phyloP scores from a whole-genome alignment of 1,140 invertebrate species.

The Cylas formicarius region DNA sequence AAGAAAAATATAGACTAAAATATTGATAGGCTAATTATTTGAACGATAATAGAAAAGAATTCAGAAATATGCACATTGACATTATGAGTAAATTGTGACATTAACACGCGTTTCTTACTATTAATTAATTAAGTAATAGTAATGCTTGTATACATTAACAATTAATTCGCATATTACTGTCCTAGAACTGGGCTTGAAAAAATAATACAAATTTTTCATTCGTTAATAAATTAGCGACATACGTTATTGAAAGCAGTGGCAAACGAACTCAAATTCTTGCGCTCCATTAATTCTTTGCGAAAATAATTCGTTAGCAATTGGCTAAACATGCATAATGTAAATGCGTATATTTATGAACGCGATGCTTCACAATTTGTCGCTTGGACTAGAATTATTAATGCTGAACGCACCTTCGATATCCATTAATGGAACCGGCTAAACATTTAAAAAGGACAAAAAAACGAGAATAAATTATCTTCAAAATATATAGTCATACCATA shows the following conservation, averaged over 20 bases:
- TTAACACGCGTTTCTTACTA: no score
- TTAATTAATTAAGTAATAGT: no score
- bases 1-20: no score
- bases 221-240: background rate
- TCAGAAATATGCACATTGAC: no score
- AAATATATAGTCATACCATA: conserved; percentile 27
- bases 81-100: no score
- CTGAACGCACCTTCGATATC: conserved; percentile 36
- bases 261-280: background rate
- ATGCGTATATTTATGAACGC: conserved; percentile 2
- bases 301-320: background rate
- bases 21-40: no score
- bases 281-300: no score
- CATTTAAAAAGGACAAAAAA: conserved; percentile 33
- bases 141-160: no score
- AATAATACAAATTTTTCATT: no score
- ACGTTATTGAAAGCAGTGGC: background rate
- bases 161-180: no score
- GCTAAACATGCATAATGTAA: background rate
- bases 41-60: no score
- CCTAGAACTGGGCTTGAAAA: no score
- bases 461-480: conserved; percentile 23
- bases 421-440: conserved; percentile 32
- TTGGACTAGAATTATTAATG: conserved; percentile 7
- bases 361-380: background rate